A percentile compares a stretch with the other conserved stretches of the same genome.
phyloP scores from a whole-genome alignment of 1,140 invertebrate species.

The Neodiprion virginianus region DNA sequence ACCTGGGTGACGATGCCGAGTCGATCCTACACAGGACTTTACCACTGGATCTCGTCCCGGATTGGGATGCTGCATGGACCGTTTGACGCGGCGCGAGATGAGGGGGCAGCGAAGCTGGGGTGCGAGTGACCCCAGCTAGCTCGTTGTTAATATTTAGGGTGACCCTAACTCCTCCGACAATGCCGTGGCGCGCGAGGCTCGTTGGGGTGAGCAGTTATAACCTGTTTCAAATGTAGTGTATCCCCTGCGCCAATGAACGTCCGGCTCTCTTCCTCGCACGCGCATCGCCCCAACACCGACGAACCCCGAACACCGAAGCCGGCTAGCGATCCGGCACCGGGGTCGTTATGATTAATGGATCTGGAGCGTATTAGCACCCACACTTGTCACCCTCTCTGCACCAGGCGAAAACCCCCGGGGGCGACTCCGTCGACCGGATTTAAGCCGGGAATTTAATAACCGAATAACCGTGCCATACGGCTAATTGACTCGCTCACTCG shows the following conservation, averaged over 20 bases:
- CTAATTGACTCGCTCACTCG: slow-evolving; percentile 45
- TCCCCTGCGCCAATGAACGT: not conserved
- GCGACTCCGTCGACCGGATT: slow-evolving; percentile 35
- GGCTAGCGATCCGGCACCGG: slow-evolving; percentile 46
- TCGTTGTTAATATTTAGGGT: slow-evolving; percentile 60
- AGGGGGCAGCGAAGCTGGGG: slow-evolving; percentile 33
- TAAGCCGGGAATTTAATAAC: slow-evolving; percentile 57
- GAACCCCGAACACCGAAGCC: slow-evolving; percentile 19
- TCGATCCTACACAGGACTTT: too few relatives aligned
- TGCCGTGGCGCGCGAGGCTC: not conserved
- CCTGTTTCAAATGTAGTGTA: not conserved
- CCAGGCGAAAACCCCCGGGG: not conserved
- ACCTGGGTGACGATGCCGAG: too few relatives aligned
- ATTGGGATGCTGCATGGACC: slow-evolving; percentile 4
- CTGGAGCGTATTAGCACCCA: slow-evolving; percentile 53
- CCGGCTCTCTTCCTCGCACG: slow-evolving; percentile 26
- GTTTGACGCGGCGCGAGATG: not conserved
- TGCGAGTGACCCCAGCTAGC: slow-evolving; percentile 52
- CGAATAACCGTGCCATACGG: slow-evolving; percentile 39
- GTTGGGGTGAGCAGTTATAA: slow-evolving; percentile 4
- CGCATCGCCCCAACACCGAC: slow-evolving; percentile 38
- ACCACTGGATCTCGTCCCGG: not conserved
- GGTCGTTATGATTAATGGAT: slow-evolving; percentile 56
- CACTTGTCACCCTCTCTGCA: slow-evolving; percentile 38
- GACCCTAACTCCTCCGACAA: slow-evolving; percentile 30